Base-by-base conservation (phyloP, 1,140 invertebrate genomes). In the Phocides pigmalion region DNA sequence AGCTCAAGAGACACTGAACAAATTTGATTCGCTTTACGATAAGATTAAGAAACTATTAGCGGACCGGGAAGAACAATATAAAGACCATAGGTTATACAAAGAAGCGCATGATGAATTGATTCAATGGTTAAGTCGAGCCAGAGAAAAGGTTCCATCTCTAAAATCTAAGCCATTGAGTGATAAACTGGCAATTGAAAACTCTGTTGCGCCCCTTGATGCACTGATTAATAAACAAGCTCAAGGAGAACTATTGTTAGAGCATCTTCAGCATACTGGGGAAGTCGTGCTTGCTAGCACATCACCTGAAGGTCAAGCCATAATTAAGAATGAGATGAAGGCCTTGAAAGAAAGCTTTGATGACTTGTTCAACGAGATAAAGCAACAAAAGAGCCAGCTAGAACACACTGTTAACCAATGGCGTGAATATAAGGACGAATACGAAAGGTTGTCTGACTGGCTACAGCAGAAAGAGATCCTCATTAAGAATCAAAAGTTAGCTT, bases 361-460 rank as follows among this genome's bases (percentile, higher is more conserved):
- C 59, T 90, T 98, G 0, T 98, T 98, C 81, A 95, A 95, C 87
- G 97, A 98, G 76, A 95, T 98, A 16, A 94, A 95, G 76, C 93
- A 96, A 76, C 96, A 98, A 85, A 97, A 98, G 78, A 95, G 95
- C 64, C 94, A 96, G 87, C 81, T 98, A 14, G 97, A 97, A 89
- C 93, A 94, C 11, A 97, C 96, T 8, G 95, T 98, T 51, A 93
- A 94, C 35, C 96, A 97, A 77, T 97, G 97, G 95, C 93, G 96
- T 59, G 96, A 97, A 61, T 98, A 97, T 84, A 98, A 98, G 85
- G 97, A 98, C 76, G 97, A 98, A 87, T 97, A 97, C 82, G 97
- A 98, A 86, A 93, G 96, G 59, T 89, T 98, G 5, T 97, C 97
- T 61, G 97, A 98, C 81, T 99, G 98, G 98, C 84, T 99, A 37